These are phyloP conservation scores for Poeciliopsis occidentalis DNA, from an alignment of 2,113 vertebrate genomes.

Conservation along the genomic window DNA sequence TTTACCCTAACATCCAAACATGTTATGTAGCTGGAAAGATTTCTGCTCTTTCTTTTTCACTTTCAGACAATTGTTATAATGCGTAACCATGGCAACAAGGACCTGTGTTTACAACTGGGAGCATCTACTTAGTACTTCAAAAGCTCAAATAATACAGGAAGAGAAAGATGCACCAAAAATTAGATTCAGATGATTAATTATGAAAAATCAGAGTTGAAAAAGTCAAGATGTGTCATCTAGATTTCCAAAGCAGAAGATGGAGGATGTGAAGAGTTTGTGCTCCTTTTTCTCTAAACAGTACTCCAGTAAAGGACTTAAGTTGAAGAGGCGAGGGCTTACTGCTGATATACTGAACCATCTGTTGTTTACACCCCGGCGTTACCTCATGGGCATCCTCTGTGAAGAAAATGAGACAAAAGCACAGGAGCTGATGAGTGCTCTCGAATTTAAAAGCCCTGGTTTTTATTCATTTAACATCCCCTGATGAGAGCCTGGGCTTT, in stretches of 20 bases:
- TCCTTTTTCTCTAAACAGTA: conserved; percentile 47
- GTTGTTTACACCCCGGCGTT: conserved; percentile 44
- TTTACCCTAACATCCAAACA: no score
- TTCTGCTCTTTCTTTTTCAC: no score
- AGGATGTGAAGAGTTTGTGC: conserved; percentile 7
- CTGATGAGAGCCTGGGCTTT: conserved; percentile 13
- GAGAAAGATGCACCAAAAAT: conserved; percentile 1
- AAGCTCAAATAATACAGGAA: not conserved
- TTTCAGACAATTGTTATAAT: no score
- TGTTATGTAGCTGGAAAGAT: no score
- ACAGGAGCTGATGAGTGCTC: conserved; percentile 6
- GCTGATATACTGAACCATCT: conserved; percentile 52
- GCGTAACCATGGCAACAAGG: no score
- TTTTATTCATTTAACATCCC: conserved; percentile 8
- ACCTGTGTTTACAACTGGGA: no score
- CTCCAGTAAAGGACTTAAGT: conserved; percentile 15
- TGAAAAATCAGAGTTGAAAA: not conserved
- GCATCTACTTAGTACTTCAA: no score
- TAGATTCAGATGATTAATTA: not conserved
- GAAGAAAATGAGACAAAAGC: conserved; percentile 47
- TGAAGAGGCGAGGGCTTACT: conserved; percentile 15
- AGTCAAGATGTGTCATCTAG: conserved; percentile 2
- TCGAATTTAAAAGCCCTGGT: conserved; percentile 24
- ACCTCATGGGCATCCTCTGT: conserved; percentile 50
- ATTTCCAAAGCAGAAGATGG: conserved; percentile 38